Conservation (phyloP, 2,888 invertebrate species). For the Gastrophysa polygoni region DNA sequence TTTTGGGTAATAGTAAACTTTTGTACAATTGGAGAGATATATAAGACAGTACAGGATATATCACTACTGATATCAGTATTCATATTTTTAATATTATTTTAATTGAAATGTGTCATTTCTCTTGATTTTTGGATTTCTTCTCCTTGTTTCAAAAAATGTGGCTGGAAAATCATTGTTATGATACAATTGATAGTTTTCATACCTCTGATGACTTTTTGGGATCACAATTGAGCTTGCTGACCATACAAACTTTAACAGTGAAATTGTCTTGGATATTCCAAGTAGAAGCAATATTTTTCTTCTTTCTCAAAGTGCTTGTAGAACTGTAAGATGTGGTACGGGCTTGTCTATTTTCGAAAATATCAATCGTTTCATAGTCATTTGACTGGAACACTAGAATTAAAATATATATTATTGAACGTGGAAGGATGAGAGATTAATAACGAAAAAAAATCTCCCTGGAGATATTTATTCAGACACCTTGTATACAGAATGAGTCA, state of each 20-base stretch:
- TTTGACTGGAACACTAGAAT: slow-evolving; percentile 60
- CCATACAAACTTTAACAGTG: slow-evolving; percentile 71
- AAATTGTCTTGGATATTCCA: slow-evolving; percentile 75
- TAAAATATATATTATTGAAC: not conserved
- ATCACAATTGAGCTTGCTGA: slow-evolving; percentile 82
- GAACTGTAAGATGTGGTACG: slow-evolving; percentile 61
- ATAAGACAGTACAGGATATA: too few species aligned
- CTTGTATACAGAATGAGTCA: too few species aligned
- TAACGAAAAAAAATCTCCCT: too few species aligned
- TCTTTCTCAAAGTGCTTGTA: slow-evolving; percentile 71
- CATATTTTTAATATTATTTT: too few species aligned
- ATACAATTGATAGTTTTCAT: slow-evolving; percentile 21
- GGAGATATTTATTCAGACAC: too few species aligned
- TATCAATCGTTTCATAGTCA: slow-evolving; percentile 61
- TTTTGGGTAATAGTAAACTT: too few species aligned
- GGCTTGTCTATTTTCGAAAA: slow-evolving; percentile 61
- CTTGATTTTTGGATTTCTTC: too few species aligned
- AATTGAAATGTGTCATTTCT: too few species aligned
- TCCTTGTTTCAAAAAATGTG: too few species aligned
- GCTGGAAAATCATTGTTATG: too few species aligned
- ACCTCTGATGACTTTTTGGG: slow-evolving; percentile 74
- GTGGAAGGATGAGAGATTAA: not conserved
- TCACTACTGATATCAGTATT: too few species aligned
- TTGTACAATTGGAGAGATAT: too few species aligned
- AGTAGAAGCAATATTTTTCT: slow-evolving; percentile 69